phyloP scores from a whole-genome alignment of 2,113 vertebrate species.

The Sinocyclocheilus anophthalmus region DNA sequence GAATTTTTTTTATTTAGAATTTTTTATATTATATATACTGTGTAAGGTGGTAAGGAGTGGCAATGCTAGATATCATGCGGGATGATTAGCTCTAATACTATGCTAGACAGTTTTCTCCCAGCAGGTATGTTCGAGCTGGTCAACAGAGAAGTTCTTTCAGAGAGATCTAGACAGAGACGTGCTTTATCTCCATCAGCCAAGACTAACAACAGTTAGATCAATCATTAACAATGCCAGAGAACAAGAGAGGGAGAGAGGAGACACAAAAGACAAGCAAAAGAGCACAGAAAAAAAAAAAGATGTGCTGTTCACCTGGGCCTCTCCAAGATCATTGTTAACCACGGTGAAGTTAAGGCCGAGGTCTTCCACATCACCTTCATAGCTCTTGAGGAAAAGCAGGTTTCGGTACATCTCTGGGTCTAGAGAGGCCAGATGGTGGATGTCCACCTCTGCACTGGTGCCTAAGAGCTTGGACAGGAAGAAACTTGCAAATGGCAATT shows the following conservation, averaged over 20 bases:
- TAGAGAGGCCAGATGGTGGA: conserved; percentile 94
- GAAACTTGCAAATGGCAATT: conserved; percentile 96
- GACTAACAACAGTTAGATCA: conserved; percentile 55
- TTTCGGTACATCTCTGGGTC: conserved; percentile 98
- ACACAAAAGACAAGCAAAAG: background rate
- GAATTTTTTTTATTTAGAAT: no score
- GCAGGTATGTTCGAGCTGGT: conserved; percentile 56
- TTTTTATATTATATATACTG: no score
- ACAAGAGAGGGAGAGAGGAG: conserved; percentile 37
- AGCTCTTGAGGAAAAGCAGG: conserved; percentile 97
- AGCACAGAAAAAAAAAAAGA: background rate
- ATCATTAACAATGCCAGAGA: conserved; percentile 67
- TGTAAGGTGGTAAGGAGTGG: background rate
- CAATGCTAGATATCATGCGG: background rate
- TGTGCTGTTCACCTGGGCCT: conserved; percentile 85
- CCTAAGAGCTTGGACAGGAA: conserved; percentile 97
- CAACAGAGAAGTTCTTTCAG: conserved; percentile 62
- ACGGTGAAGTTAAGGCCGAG: conserved; percentile 97
- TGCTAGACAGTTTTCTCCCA: conserved; percentile 45
- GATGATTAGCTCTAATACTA: background rate
- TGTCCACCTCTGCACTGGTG: conserved; percentile 96
- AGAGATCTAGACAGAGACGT: conserved; percentile 53
- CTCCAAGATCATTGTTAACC: conserved; percentile 97
- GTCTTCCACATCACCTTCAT: conserved; percentile 94
- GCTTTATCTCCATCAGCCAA: conserved; percentile 67